Evolutionary conservation across 35 echinoderm and acorn worm species (phyloP).

Genomic region (Apostichopus parvimensis): DNA sequence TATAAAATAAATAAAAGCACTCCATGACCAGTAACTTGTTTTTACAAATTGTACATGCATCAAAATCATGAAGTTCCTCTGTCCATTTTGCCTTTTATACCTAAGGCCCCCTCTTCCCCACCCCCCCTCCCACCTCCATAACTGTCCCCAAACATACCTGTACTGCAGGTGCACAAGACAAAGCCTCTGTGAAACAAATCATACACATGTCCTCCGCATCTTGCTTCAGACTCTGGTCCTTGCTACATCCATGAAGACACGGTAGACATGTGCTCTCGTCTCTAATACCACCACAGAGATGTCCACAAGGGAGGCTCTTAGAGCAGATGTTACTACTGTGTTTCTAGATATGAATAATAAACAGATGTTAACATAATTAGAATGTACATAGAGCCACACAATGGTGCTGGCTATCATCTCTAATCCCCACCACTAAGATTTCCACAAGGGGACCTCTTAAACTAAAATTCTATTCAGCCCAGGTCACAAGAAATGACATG

Average conservation of each 20-base stretch:
- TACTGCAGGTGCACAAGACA: conserved; percentile 92
- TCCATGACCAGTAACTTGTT: no score
- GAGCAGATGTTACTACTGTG: conserved; percentile 73
- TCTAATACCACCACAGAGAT: conserved; percentile 91
- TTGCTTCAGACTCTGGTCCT: conserved; percentile 70
- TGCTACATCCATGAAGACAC: conserved; percentile 90
- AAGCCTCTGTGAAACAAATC: conserved; percentile 98
- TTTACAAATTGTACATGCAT: no score
- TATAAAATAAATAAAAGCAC: no score
- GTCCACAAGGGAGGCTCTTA: conserved; percentile 80
- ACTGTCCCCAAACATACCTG: conserved; percentile 58
- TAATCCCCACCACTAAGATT: no score
- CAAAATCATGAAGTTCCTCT: no score
- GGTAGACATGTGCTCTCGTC: conserved; percentile 81
- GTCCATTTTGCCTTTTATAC: no score
- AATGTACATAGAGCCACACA: neutral
- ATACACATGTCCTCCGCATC: conserved; percentile 99
- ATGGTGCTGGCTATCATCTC: neutral
- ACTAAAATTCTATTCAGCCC: no score
- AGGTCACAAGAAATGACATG: no score
- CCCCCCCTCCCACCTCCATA: no score
- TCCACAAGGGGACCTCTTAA: neutral
- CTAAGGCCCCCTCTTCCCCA: no score
- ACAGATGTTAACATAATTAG: neutral
- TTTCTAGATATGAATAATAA: conserved; percentile 58